Percentiles rank a stretch among this genome's conserved stretches.
phyloP scores from a whole-genome alignment of 2,888 invertebrate species.

The Drosophila cognata region DNA sequence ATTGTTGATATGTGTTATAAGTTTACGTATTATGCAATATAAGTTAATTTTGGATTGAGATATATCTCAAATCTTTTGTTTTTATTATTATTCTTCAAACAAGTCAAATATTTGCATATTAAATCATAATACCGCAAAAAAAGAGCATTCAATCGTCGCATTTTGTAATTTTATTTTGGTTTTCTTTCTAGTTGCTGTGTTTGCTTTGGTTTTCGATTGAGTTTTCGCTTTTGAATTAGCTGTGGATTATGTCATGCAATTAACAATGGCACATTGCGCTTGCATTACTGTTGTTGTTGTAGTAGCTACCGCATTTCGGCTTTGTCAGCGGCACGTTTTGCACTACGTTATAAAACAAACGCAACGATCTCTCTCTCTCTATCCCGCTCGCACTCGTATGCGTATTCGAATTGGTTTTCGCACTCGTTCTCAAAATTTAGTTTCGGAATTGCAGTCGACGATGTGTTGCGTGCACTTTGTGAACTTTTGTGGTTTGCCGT shows the following conservation, averaged over 20 bases:
- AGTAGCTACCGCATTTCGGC: slow-evolving; percentile 53
- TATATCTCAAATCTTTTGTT: no score
- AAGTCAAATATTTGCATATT: not conserved
- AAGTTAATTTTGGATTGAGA: no score
- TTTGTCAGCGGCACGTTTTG: slow-evolving; percentile 72
- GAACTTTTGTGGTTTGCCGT: slow-evolving; percentile 62
- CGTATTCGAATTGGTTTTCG: slow-evolving; percentile 42
- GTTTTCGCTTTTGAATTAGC: slow-evolving; percentile 76
- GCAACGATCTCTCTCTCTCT: slow-evolving; percentile 21
- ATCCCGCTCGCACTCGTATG: slow-evolving; percentile 8
- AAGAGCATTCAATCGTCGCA: slow-evolving; percentile 21
- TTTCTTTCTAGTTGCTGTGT: slow-evolving; percentile 35
- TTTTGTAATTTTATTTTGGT: not conserved
- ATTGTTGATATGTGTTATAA: no score
- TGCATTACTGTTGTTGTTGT: slow-evolving; percentile 40
- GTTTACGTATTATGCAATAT: fast-evolving
- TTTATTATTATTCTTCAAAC: not conserved
- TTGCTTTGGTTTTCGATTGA: slow-evolving; percentile 61
- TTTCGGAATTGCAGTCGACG: slow-evolving; percentile 40
- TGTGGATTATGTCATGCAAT: slow-evolving; percentile 79
- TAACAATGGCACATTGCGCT: slow-evolving; percentile 73
- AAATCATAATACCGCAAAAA: not conserved
- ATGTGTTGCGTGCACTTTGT: slow-evolving; percentile 65
- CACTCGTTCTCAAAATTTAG: slow-evolving; percentile 44
- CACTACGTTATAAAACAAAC: slow-evolving; percentile 47